phyloP scores from a whole-genome alignment of 2,888 invertebrate genomes.

The Ellobium chinense region DNA sequence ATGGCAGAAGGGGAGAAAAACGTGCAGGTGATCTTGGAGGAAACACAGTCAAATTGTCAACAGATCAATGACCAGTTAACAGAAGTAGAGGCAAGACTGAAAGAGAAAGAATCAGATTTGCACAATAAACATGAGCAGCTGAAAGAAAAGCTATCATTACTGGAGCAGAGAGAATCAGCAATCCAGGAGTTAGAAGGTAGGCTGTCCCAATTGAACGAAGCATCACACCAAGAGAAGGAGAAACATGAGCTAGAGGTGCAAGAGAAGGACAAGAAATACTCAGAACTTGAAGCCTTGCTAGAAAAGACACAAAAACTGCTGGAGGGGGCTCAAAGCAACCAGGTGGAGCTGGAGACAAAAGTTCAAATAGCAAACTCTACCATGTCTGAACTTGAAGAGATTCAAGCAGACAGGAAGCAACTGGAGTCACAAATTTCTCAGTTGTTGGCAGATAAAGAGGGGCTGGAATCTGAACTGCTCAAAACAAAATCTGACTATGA shows the following conservation, averaged over 20 bases:
- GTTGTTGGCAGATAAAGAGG: neutral
- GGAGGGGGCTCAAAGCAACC: constrained; percentile 28
- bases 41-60: constrained; percentile 22
- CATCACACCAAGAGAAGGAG: neutral
- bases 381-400: neutral
- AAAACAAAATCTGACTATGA: constrained; percentile 1
- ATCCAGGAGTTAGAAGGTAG: neutral
- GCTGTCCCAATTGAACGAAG: constrained; percentile 4
- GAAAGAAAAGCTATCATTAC: neutral
- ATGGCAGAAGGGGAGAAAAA: constrained; percentile 30
- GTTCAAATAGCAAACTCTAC: constrained; percentile 22
- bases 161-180: constrained; percentile 4
- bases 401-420: neutral
- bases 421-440: constrained; percentile 2
- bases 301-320: constrained; percentile 33
- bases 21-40: neutral
- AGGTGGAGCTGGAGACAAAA: constrained; percentile 36
- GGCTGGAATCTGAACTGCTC: constrained; percentile 20
- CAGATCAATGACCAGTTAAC: constrained; percentile 28
- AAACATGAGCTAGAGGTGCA: constrained; percentile 28
- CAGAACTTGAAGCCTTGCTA: constrained; percentile 9
- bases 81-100: constrained; percentile 30
- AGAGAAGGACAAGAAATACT: constrained; percentile 20
- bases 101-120: constrained; percentile 26
- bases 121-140: neutral